Evolutionary conservation across 1,140 invertebrate genomes (phyloP), one percentile per base, ranked within the genome.

Genomic region (Anthonomus grandis): DNA sequence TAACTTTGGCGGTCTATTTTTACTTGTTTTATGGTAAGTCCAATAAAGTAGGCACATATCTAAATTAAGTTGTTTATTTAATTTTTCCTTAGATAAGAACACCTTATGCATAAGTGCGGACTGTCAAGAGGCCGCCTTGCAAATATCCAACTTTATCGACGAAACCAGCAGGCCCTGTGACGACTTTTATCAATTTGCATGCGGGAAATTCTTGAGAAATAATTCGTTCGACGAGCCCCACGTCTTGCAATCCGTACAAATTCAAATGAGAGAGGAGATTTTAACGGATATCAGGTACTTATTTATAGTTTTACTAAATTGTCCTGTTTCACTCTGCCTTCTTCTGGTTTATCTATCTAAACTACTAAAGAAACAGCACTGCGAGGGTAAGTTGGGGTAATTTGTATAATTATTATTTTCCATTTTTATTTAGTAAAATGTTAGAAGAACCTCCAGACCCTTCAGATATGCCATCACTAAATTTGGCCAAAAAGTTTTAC

Each of bases 101-200:
- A 12, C 19, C 9, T 34, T 53, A 6, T 61, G 59, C 47, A 23
- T 52, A 24, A 60, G 60, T 21, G 8, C 44, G 1, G 37, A 56
- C 17, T 65, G 64, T 36, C 25, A 52, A 12, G 23, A 39, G 5
- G 49, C 61, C 8, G 34, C 64, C 1, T n/a, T 17, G 18, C 19
- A 59, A 36, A 59, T 66, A 18, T 22, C 59, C 27, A 37, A 27
- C 44, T 87, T 85, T 63, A 92, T 93, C 84, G 88, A 94, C 65
- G 70, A 67, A 0, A 76, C 70, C 17, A 81, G 81, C 0, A 82
- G 93, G 74, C 93, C 93, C 0, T 96, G 93, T 69, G 76, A 87
- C 8, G 90, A 96, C 70, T 96, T 95, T 71, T 95, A 93, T 71
- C 81, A 88, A 63, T 95, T 86, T 66, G 85, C 91, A 0, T 95